Evolutionary conservation across 2,113 vertebrate genomes (phyloP), one percentile per base, ranked within the genome.

Genomic region (Chlorocebus sabaeus): DNA sequence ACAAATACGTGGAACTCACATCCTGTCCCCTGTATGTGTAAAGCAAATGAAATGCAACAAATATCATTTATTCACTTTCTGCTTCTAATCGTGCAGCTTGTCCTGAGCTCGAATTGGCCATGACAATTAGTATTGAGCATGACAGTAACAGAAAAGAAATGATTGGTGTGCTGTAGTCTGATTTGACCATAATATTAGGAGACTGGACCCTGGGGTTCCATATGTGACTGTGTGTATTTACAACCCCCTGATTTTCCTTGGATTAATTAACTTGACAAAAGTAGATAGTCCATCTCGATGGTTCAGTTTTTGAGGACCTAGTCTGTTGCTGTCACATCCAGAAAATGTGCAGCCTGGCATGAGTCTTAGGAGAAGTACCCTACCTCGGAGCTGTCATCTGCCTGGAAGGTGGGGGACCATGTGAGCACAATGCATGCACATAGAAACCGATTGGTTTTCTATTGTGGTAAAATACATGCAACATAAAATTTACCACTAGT

Each of bases 391-490:
- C 20, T 72, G 67, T 35, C 67, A 32, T 38, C 73, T 76, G 27
- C 83, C 67, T 25, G 72, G 27, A 86, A 67, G 30, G 4, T 67
- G 9, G 48, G 55, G 75, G 32, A 18, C 13, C 4, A 0, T 0
- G 11, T 0, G 9, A 52, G 64, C 7, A 80, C 43, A 27, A 1
- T 1, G 4, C 8, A 2, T 0, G 13, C 9, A 48, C 20, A 13
- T 17, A 17, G 61, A 64, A 64, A 6, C 52, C 40, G 52, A 40
- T 10, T 59, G 18, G 75, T 27, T 45, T 86, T 59, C 81, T 38
- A 27, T 30, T 48, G 32, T 35, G n/a, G 17, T 83, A 4, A 75
- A 64, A 38, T n/a, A 55, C 22, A 35, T 0, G 20, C 14, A 14
- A 11, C 17, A 48, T 45, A 35, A 25, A 52, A 45, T 73, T 43